phyloP scores from a whole-genome alignment of 2,113 vertebrate species.

The Grammomys surdaster region DNA sequence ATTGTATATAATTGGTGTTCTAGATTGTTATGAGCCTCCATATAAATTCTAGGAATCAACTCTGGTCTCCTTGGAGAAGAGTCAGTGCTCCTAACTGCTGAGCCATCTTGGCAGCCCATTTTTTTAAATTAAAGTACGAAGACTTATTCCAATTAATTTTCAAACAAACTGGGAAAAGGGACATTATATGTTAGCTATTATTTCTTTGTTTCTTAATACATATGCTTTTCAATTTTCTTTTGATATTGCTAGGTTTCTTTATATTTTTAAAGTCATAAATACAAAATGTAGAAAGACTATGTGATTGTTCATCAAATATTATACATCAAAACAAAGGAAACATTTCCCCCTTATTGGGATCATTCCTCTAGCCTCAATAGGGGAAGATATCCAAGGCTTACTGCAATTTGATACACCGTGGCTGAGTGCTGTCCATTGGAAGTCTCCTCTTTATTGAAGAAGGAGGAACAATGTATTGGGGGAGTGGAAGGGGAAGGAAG shows the following conservation, averaged over 20 bases:
- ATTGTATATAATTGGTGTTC: not conserved
- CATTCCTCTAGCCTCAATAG: not conserved
- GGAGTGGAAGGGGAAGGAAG: fast-evolving
- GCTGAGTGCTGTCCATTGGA: not conserved
- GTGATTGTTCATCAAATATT: not conserved
- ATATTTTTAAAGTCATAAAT: not conserved
- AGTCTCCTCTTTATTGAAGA: not conserved
- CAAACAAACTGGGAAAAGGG: not conserved
- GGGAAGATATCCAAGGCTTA: not conserved
- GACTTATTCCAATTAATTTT: not conserved
- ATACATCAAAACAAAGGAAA: not conserved
- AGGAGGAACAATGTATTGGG: not conserved
- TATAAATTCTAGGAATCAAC: not conserved
- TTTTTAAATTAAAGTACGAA: not conserved
- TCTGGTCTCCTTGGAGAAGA: not conserved
- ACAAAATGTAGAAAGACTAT: not conserved
- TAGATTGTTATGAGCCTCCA: not conserved
- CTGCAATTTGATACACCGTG: not conserved
- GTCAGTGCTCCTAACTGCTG: not conserved
- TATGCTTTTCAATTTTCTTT: not conserved
- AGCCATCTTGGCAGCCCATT: not conserved
- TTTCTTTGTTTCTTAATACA: not conserved
- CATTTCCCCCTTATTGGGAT: too few relatives aligned
- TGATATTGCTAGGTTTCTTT: not conserved
- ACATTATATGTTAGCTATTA: not conserved